Base-by-base conservation (phyloP, 2,888 invertebrate species). In the Cremastinae sp. region DNA sequence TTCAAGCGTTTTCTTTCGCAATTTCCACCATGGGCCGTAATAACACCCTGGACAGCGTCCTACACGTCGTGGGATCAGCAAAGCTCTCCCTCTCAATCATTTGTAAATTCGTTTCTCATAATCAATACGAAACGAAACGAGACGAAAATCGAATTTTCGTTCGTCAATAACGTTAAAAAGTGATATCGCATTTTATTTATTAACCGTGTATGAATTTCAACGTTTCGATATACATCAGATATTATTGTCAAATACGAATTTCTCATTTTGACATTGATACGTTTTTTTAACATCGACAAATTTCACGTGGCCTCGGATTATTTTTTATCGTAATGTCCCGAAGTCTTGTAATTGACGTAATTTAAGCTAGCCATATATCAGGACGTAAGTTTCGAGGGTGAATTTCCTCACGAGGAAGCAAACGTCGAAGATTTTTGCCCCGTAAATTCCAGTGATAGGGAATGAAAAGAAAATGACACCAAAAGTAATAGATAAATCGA, bases 1-100 rank as follows among this genome's bases (percentile, higher is more conserved):
- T 90, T 94, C 83, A 90, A 91, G 73, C 85, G 90, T 43, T 91
- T 94, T 79, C 88, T 94, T 78, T 85, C 84, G 10, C 90, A 92
- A 82, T 92, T 94, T 85, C 95, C 95, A 39, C 83, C 90, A 0
- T 93, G 93, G 93, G 91, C 93, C 35, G 93, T 94, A 18, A 90
- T 93, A 66, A 92, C 93, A 39, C 93, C 93, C 78, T 95, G 95
- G 95, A 93, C 93, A 73, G 93, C 94, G 1, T 92, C 93, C 61
- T 93, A 94, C 85, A 93, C 94, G 81, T 92, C 94, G 5, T 93
- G 91, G 90, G 89, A 90, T n/a, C n/a, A n/a, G n/a, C n/a, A n/a
- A n/a, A n/a, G n/a, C 28, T 5, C 28, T 28, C 5, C 28, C 28
- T 28, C 28, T 28, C 28, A 3, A 28, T 28, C 28, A 28, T 3